Evolutionary conservation across 2,888 invertebrate species (phyloP).

Genomic region (Epirrita christyi): DNA sequence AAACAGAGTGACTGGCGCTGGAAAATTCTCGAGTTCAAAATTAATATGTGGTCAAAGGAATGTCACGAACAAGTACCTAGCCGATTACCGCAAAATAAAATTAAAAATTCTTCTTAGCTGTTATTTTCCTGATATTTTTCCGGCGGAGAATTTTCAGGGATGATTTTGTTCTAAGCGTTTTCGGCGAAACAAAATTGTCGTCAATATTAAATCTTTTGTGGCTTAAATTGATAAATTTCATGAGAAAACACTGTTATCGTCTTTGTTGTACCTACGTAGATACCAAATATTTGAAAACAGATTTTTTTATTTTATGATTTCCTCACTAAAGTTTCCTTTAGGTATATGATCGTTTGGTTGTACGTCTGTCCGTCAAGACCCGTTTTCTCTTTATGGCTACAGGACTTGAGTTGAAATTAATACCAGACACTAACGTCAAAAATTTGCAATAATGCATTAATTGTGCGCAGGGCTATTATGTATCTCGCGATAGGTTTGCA

Average conservation of each 20-base stretch:
- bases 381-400: no score
- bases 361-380: no score
- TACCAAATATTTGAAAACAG: no score
- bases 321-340: no score
- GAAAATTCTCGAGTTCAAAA: conserved; percentile 29
- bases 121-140: conserved; percentile 7
- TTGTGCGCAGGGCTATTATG: no score
- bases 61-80: conserved; percentile 25
- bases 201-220: not conserved
- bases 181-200: not conserved
- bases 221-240: not conserved
- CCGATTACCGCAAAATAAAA: conserved; percentile 21
- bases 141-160: not conserved
- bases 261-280: no score
- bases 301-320: no score
- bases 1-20: conserved; percentile 13
- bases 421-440: no score
- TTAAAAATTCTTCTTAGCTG: conserved; percentile 9
- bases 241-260: not conserved
- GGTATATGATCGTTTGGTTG: no score
- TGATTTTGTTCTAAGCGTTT: conserved; percentile 9
- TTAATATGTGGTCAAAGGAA: conserved; percentile 32
- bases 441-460: no score
- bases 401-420: no score
- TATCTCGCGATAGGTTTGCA: no score